phyloP scores from a whole-genome alignment of 92 coral and sea anemone genomes.

The Muricea muricata region DNA sequence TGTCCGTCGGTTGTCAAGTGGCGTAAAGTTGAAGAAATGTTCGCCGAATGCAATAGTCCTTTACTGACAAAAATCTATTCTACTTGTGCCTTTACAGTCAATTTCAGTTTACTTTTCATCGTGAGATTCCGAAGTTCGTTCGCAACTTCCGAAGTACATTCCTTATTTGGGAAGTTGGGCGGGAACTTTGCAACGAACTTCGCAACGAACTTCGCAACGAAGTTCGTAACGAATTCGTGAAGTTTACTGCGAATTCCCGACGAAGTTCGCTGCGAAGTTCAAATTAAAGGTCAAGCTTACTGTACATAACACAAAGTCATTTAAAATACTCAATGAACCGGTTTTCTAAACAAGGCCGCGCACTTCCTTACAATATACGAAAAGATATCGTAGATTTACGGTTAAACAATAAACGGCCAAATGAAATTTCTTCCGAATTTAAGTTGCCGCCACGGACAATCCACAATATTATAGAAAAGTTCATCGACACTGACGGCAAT shows the following conservation, averaged over 20 bases:
- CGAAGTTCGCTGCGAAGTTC: too few relatives aligned
- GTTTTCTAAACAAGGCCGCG: conserved; percentile 42
- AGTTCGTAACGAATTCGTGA: background rate
- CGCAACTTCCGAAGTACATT: background rate
- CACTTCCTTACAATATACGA: conserved; percentile 24
- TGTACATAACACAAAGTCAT: too few relatives aligned
- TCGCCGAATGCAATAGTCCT: too few relatives aligned
- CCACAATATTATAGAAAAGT: conserved; percentile 52
- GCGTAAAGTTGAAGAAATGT: too few relatives aligned
- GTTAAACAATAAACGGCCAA: conserved; percentile 33
- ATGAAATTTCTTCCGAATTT: conserved; percentile 48
- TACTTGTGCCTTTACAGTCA: too few relatives aligned
- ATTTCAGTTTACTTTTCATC: conserved; percentile 19
- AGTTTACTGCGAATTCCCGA: background rate
- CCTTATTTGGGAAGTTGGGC: conserved; percentile 9
- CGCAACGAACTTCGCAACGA: background rate
- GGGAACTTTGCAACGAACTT: conserved; percentile 17
- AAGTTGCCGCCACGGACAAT: conserved; percentile 50
- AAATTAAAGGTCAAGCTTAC: background rate
- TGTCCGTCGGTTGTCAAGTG: too few relatives aligned
- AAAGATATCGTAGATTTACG: conserved; percentile 35
- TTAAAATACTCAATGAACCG: conserved; percentile 26
- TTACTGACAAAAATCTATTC: too few relatives aligned
- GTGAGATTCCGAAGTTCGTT: conserved; percentile 2
- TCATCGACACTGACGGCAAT: conserved; percentile 37